phyloP scores from a whole-genome alignment of 2,113 vertebrate species.

The Fukomys damarensis region DNA sequence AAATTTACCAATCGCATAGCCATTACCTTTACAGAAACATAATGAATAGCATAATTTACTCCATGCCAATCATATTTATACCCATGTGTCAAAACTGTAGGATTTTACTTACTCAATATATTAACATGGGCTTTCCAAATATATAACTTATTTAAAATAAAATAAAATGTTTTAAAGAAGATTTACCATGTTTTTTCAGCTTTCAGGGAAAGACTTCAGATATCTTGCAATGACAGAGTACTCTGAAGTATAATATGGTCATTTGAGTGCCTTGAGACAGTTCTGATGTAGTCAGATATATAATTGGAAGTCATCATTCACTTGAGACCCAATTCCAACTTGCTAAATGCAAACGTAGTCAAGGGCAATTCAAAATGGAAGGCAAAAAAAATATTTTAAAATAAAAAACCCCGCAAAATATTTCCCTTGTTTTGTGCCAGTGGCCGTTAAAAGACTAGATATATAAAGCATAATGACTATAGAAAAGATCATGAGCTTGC shows the following conservation, averaged over 20 bases:
- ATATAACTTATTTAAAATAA: slow-evolving; percentile 14
- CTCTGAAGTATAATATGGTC: background rate
- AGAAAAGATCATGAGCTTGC: background rate
- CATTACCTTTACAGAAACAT: slow-evolving; percentile 63
- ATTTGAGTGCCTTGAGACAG: background rate
- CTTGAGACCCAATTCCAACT: background rate
- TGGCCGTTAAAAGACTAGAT: background rate
- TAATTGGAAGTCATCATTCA: background rate
- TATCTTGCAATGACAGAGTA: background rate
- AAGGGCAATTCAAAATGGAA: slow-evolving; percentile 26
- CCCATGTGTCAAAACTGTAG: background rate
- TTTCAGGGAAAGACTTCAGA: background rate
- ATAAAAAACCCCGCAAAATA: background rate
- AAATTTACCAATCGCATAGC: slow-evolving; percentile 63
- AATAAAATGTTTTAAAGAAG: background rate
- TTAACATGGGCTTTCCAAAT: background rate
- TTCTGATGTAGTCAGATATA: background rate
- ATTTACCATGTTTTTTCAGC: background rate
- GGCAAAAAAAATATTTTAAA: background rate
- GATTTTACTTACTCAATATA: background rate
- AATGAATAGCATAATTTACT: slow-evolving; percentile 62
- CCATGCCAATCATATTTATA: slow-evolving; percentile 58
- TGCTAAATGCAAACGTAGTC: background rate
- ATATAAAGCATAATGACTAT: background rate
- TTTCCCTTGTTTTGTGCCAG: background rate